Evolutionary conservation across 37 sponge, comb jelly and placozoan species (phyloP), one percentile per base, ranked within the genome.

Genomic region (Chondrilla cf. caribensis): DNA sequence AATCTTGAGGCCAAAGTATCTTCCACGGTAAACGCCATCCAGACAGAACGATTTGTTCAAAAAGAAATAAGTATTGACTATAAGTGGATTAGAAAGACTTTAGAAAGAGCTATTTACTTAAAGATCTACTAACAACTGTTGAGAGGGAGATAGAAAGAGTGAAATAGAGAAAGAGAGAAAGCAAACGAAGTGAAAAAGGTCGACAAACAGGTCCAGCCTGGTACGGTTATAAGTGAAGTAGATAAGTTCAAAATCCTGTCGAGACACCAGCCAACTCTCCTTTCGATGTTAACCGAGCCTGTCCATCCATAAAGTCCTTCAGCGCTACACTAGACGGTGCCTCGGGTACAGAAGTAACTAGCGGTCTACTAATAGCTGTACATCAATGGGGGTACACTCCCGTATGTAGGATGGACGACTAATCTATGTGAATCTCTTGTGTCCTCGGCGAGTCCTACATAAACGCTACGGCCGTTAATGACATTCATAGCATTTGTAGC

Each of bases 161-260:
- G n/a, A n/a, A n/a, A n/a, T n/a, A n/a, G n/a, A n/a, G n/a, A n/a
- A n/a, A n/a, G n/a, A n/a, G n/a, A 47, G 51, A 47, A 47, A 47
- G 51, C 51, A 11, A 47, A 47, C 51, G 11, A 47, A 47, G 51
- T 47, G 51, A 4, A 67, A 33, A 33, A 29, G 35, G 35, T 4
- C 31, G 7, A 17, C 31, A 33, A 67, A 26, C 68, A 67, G 68
- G 68, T 31, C 68, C 68, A 67, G 68, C 68, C 68, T 67, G 68
- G 33, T 67, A 62, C 64, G 64, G 18, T 62, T 26, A 22, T 62
- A 67, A 67, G 68, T 67, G 68, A 67, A 67, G 29, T 7, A 7
- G 29, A 18, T 67, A 0, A 33, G 68, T 29, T 8, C 31, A 28
- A 33, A 33, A 67, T 67, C 68, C 33, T 28, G 7, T 28, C 15